These are phyloP conservation scores for Phragmatobia fuliginosa DNA, from an alignment of 2,888 invertebrate genomes.

Conservation along the genomic window DNA sequence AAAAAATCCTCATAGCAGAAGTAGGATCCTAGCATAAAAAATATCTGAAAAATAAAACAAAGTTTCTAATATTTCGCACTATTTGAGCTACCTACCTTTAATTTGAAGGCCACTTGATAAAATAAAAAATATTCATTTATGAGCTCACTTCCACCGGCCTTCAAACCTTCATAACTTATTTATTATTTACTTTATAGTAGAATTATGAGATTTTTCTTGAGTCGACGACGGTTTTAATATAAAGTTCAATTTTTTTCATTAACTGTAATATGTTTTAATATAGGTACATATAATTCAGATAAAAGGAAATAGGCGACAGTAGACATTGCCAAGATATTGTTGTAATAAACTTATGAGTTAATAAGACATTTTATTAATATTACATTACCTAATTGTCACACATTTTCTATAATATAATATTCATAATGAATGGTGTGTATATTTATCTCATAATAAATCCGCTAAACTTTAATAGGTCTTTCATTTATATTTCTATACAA, in stretches of 20 bases:
- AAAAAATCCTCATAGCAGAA: too few species aligned
- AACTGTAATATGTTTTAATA: neutral
- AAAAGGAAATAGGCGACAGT: neutral
- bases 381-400: too few species aligned
- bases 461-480: too few species aligned
- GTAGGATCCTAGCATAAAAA: too few species aligned
- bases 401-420: too few species aligned
- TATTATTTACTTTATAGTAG: slow-evolving; percentile 1
- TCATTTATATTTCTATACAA: too few species aligned
- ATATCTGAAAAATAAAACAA: too few species aligned
- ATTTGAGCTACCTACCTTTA: neutral
- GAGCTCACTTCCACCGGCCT: neutral
- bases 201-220: neutral
- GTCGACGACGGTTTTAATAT: neutral
- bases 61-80: neutral
- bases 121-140: slow-evolving; percentile 3
- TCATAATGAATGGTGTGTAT: too few species aligned
- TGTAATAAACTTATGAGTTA: neutral
- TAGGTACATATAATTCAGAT: neutral
- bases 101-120: neutral
- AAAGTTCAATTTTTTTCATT: neutral
- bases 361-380: too few species aligned
- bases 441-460: too few species aligned
- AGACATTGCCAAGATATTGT: neutral
- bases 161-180: slow-evolving; percentile 1